Base-by-base conservation (phyloP, 92 coral and sea anemone species). In the Paramuricea clavata region DNA sequence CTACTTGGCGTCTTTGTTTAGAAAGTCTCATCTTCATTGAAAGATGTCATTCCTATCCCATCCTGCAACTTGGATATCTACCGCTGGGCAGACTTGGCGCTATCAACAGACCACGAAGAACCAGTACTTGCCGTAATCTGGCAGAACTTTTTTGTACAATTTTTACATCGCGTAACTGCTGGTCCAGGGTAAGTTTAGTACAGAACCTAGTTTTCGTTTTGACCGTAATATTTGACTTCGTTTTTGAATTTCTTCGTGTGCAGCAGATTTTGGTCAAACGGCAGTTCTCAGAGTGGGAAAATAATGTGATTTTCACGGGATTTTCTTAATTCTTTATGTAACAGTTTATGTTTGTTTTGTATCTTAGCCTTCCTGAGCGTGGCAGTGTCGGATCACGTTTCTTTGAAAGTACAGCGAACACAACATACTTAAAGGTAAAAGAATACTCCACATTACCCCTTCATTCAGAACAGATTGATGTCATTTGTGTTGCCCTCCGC, bases 1-100 rank as follows among this genome's bases (percentile, higher is more conserved):
- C 10, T 39, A n/a, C 39, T 30, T 76, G 5, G 28, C 30, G 54
- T 27, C 49, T 39, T 54, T 35, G 72, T 68, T 6, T 79, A 97
- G 99, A 97, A 94, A 95, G 99, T 93, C 6, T 82, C 91, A 36
- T 90, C 93, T 78, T 86, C 60, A 59, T 85, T 93, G 94, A 97
- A 97, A 60, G 89, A 95, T 33, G 47, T 87, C 0, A 89, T 94
- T 92, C 97, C 99, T 42, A 91, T 86, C 19, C 69, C 93, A 12
- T 83, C 94, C 31, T 79, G 72, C 67, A 90, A 88, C 22, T 90
- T 96, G 49, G 78, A 93, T 28, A 95, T 96, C 76, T 96, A 96
- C 86, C 99, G 99, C 28, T 93, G 97, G 99, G 95, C 99, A 5
- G 92, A 93, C 54, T 94, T 94, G 73, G 91, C 98, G 41, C 68